Base-by-base conservation (phyloP, 2,888 invertebrate genomes). In the Andricus curvator region DNA sequence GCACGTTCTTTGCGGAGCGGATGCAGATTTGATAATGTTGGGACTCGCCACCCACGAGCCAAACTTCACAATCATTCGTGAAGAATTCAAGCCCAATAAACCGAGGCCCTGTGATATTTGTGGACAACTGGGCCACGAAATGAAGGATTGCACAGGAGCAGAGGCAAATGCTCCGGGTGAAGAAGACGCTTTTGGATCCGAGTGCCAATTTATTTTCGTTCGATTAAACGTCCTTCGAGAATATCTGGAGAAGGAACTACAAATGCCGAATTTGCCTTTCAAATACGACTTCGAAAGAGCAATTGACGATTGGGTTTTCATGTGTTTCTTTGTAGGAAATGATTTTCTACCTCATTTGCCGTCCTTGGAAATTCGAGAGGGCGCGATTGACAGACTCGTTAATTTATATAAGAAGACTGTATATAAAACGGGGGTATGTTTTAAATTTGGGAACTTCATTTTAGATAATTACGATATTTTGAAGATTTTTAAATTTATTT, bases 321-420 rank as follows among this genome's bases (percentile, higher is more conserved):
- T 99, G 98, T 99, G 99, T 92, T 99, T 99, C 94, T 99, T 99
- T 93, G 99, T 99, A 78, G 99, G 99, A 74, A 99, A 99, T 91
- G 99, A 99, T 93, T 99, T 99, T 92, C 93, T 99, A 88, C 99
- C 99, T 0, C 99, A 99, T 94, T 94, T 99, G 85, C 99, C 99
- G 6, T 99, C 99, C 77, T 93, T 99, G 87, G 99, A 99, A 94
- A 99, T 99, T 90, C 94, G 99, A 74, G 99, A 99, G 94, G 97
- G 97, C 0, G 99, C 99, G 0, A 99, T 99, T 74, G 99, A 99
- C 93, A 94, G 99, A 78, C 95, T 99, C 25, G 96, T 99, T 9
- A 96, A 95, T 86, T 93, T 99, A 82, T 99, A 99, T 92, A 99
- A 99, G 94, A 97, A 97, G 90, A 96, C 97, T 86, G 98, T 99